Conservation (phyloP, 2,797 vertebrate species). For the Schizopygopsis malacanthus region DNA sequence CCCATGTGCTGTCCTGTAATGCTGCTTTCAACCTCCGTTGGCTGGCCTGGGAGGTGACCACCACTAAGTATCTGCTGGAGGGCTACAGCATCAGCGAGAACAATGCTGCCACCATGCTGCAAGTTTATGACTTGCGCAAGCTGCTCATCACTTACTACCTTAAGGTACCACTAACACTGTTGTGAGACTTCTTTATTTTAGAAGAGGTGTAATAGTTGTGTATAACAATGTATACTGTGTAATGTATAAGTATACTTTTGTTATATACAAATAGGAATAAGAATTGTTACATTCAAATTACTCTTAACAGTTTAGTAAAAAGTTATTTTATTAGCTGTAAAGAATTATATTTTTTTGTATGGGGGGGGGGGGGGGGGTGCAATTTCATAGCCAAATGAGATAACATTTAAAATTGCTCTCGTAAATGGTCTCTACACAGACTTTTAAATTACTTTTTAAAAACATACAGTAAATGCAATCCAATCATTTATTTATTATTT, state of each 20-base stretch:
- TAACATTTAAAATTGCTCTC: background rate
- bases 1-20: constrained; percentile 91
- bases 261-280: background rate
- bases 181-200: background rate
- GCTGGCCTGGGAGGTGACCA: constrained; percentile 94
- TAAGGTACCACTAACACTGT: constrained; percentile 79
- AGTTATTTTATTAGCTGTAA: background rate
- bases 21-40: constrained; percentile 94
- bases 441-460: background rate
- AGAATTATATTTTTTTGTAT: background rate
- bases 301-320: background rate
- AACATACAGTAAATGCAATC: background rate
- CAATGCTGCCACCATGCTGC: constrained; percentile 94
- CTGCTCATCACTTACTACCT: constrained; percentile 93
- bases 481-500: background rate
- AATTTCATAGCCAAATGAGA: background rate
- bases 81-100: constrained; percentile 96
- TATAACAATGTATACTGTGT: too few relatives aligned
- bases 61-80: constrained; percentile 93
- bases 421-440: too few relatives aligned
- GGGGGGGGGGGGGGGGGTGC: too few relatives aligned
- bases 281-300: background rate
- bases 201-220: background rate
- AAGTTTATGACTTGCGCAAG: constrained; percentile 93
- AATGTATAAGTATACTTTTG: background rate